These are phyloP conservation scores for Callinectes sapidus DNA, from an alignment of 2,888 invertebrate genomes.

Conservation along the genomic window DNA sequence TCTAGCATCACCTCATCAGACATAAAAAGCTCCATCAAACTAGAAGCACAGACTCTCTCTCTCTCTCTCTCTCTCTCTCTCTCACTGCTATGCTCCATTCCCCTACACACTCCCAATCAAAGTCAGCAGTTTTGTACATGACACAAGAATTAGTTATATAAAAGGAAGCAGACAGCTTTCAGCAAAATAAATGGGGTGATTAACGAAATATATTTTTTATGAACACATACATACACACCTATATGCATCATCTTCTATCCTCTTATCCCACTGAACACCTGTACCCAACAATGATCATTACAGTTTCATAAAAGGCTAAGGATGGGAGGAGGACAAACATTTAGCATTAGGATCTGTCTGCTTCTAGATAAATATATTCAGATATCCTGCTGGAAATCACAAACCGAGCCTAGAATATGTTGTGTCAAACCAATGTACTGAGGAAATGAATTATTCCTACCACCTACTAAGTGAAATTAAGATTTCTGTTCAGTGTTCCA, in stretches of 20 bases:
- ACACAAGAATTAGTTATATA: background rate
- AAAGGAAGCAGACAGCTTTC: background rate
- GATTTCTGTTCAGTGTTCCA: background rate
- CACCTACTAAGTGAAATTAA: background rate
- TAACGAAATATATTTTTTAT: background rate
- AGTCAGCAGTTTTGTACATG: background rate
- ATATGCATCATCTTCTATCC: background rate
- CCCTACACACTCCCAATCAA: background rate
- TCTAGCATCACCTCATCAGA: background rate
- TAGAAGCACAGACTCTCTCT: background rate
- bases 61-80: conserved; percentile 1
- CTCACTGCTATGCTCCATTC: background rate
- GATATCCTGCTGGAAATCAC: background rate
- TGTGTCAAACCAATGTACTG: background rate
- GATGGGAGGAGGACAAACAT: background rate
- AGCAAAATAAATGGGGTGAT: background rate
- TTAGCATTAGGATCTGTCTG: background rate
- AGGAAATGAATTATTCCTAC: background rate
- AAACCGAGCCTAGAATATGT: background rate
- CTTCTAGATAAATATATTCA: background rate
- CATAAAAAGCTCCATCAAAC: background rate
- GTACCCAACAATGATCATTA: background rate
- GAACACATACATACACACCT: background rate
- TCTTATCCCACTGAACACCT: background rate
- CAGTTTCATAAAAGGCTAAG: background rate